Conservation (phyloP, 2,888 invertebrate species). For the Sinotaia quadrata region DNA sequence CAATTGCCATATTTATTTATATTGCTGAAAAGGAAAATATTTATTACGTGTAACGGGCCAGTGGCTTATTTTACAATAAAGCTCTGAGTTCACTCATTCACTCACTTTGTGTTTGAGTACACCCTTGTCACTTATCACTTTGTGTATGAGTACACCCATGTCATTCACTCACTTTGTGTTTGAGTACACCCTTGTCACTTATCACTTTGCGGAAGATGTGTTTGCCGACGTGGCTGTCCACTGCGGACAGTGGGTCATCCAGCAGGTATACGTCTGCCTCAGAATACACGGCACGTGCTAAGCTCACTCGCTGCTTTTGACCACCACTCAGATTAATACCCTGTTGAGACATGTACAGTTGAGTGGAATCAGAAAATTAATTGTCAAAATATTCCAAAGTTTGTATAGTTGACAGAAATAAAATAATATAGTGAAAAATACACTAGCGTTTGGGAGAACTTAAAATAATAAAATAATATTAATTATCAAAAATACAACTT, state of each 20-base stretch:
- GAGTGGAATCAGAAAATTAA: no score
- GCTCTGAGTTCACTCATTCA: no score
- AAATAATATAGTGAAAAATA: no score
- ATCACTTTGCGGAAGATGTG: conserved; percentile 96
- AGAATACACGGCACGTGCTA: conserved; percentile 25
- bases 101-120: neutral
- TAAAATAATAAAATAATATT: no score
- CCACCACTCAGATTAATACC: conserved; percentile 27
- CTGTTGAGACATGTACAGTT: conserved; percentile 1
- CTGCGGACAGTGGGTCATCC: conserved; percentile 25
- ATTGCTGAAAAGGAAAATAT: no score
- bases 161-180: conserved; percentile 66
- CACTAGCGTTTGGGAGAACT: no score
- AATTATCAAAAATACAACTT: no score
- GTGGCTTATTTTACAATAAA: no score
- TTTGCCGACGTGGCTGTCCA: conserved; percentile 78
- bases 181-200: conserved; percentile 79
- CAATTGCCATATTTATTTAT: no score
- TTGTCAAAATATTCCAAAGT: no score
- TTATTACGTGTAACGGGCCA: no score
- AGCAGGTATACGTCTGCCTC: conserved; percentile 21
- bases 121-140: neutral
- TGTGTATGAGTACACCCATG: neutral
- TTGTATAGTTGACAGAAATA: no score
- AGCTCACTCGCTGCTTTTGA: conserved; percentile 24